Evolutionary conservation across 2,797 vertebrate genomes (phyloP), one percentile per base, ranked within the genome.

Genomic region (Emys orbicularis): DNA sequence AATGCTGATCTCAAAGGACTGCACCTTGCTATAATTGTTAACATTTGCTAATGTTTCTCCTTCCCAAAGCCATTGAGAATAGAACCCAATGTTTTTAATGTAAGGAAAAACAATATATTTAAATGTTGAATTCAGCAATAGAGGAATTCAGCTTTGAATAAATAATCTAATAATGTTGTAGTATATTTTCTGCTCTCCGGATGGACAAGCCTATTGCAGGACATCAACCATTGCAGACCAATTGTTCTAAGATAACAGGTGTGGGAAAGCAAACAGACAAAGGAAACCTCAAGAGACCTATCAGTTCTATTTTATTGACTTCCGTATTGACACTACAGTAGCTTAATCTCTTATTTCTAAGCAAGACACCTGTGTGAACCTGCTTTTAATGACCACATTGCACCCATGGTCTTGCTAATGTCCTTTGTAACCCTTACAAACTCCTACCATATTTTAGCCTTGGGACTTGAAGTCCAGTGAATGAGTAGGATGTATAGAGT

Each of bases 1-100:
- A 89, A 94, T 59, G 79, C 44, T 93, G 84, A 85, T 96, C 96
- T 96, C 92, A 57, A 91, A 96, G 94, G 94, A 96, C 81, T 80
- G 76, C 86, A 96, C 82, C 90, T 95, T 94, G 29, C 74, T 89
- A 18, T 92, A 96, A 95, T 93, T 96, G 90, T 76, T 82, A 90
- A 92, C 76, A 72, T 92, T 97, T 95, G 86, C 11, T 91, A 90
- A 56, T 61, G 86, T 18, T 82, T 94, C 81, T 92, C 47, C 72
- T 92, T 59, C 29, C 23, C 83, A 91, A 95, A 95, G 56, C 91
- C 77, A 2, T 76, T 84, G 85, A 92, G 91, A 95, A 95, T 87
- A 91, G 84, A 76, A 68, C 12, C 61, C 88, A 76, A 49, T 31
- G 1, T 93, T 92, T 72, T 92, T 84, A 90, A 92, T 52, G n/a